phyloP scores from a whole-genome alignment of 2,888 invertebrate species.

The Odontothrips loti region DNA sequence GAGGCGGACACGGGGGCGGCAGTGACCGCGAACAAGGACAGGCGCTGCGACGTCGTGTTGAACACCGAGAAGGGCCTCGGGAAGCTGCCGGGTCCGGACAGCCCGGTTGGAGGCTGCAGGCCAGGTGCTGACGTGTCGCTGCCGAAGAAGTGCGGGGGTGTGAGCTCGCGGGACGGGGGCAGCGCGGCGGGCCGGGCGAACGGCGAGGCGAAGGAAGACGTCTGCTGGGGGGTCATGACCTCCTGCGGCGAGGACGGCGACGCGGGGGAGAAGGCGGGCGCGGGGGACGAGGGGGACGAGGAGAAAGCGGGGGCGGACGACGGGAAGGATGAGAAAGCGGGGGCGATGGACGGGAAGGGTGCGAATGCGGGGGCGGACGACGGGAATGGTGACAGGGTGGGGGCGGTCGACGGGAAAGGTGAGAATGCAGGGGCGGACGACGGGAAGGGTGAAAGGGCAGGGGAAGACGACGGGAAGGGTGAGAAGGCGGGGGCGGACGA shows the following conservation, averaged over 20 bases:
- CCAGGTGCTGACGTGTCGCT: not conserved
- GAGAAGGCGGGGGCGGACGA: not conserved
- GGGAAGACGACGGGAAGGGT: not conserved
- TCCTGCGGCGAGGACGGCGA: not conserved
- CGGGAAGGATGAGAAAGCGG: not conserved
- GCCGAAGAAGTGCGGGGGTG: conserved; percentile 2
- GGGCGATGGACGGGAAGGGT: not conserved
- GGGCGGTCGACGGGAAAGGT: not conserved
- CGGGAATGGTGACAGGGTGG: not conserved
- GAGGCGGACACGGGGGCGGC: not conserved
- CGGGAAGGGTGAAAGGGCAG: too few species aligned
- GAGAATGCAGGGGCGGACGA: too few species aligned
- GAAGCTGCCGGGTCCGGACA: not conserved
- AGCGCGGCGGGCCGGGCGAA: not conserved
- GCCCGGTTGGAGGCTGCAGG: not conserved
- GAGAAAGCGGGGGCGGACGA: not conserved
- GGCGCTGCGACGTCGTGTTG: not conserved
- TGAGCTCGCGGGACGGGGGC: not conserved
- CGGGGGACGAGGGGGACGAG: not conserved
- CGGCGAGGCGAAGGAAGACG: not conserved
- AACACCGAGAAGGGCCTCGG: not conserved
- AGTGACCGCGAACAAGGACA: not conserved
- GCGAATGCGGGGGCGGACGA: not conserved
- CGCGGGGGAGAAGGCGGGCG: not conserved
- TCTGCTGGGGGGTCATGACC: conserved; percentile 7